Evolutionary conservation across 1,140 invertebrate species (phyloP).

Genomic region (Thrips palmi): DNA sequence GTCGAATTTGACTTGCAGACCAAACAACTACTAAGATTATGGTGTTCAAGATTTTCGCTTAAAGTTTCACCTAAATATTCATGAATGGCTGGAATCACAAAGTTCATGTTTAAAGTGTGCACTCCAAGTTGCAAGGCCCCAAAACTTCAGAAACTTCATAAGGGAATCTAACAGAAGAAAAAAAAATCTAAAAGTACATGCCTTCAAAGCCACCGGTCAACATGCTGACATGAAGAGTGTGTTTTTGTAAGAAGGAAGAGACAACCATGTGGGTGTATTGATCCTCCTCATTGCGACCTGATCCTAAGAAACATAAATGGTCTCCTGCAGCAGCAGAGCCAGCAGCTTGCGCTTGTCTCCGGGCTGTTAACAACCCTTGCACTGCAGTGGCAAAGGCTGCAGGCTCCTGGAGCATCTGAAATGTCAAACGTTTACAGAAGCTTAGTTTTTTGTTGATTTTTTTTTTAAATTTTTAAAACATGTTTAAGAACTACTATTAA

Average conservation of each 20-base stretch:
- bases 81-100: conserved; percentile 44
- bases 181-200: conserved; percentile 13
- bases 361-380: conserved; percentile 76
- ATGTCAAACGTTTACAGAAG: conserved; percentile 2
- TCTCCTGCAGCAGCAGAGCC: conserved; percentile 82
- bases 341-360: conserved; percentile 72
- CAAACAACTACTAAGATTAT: conserved; percentile 56
- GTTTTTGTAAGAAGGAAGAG: conserved; percentile 88
- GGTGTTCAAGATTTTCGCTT: conserved; percentile 59
- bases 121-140: background rate
- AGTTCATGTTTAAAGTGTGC: background rate
- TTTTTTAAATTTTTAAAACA: conserved; percentile 4
- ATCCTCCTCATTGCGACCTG: conserved; percentile 87
- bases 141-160: too few relatives aligned
- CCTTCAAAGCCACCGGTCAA: conserved; percentile 79
- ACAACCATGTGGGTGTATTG: conserved; percentile 97
- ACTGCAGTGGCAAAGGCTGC: conserved; percentile 86
- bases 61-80: conserved; percentile 66
- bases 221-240: conserved; percentile 81
- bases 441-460: too few relatives aligned
- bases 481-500: too few relatives aligned
- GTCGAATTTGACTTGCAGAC: too few relatives aligned
- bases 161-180: background rate
- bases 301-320: conserved; percentile 94
- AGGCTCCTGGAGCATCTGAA: conserved; percentile 84